Evolutionary conservation across 1,140 invertebrate genomes (phyloP), one percentile per base, ranked within the genome.

Genomic region (Caenorhabditis tropicalis): DNA sequence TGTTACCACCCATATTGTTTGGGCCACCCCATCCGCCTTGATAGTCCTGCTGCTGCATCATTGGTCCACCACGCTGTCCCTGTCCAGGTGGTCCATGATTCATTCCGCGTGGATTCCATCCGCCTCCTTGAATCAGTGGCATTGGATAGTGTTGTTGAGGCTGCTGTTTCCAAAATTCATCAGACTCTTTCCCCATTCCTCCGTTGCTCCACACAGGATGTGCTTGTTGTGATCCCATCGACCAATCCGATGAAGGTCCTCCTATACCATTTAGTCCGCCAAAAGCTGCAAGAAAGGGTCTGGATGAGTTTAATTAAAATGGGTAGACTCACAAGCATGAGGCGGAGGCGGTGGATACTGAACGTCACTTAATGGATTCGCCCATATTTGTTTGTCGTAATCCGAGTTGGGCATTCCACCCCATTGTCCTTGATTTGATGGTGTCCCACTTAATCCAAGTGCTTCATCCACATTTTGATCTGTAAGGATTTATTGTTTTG

Each of bases 151-250:
- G 56, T 74, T 70, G 60, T 48, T 48, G 49, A 21, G 19, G 70
- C 49, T 82, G 84, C 21, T 85, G 79, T 31, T 85, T 85, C 84
- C 84, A 85, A 60, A 70, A 85, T 12, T 81, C 84, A 21, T 85
- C 84, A 19, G 85, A 56, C 24, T 85, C 79, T 27, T 82, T 51
- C 51, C 83, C 83, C 58, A 85, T 79, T 21, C 65, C 65, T 21
- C 82, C 82, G 7, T 85, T 81, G 31, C 84, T 85, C 84, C 84
- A 85, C 15, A 82, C 43, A 0, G 12, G 84, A 19, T 85, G 81
- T 12, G 43, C 24, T 31, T 36, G 51, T n/a, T 82, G 79, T 49
- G 49, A 65, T 39, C 70, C 74, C 60, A 81, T 81, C 29, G 82
- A 85, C 31, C 83, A 82, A 24, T 36, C 56, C 7, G 21, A 53